These are phyloP conservation scores for Drosophila vallismaia DNA, from an alignment of 2,888 invertebrate genomes.

Conservation along the genomic window DNA sequence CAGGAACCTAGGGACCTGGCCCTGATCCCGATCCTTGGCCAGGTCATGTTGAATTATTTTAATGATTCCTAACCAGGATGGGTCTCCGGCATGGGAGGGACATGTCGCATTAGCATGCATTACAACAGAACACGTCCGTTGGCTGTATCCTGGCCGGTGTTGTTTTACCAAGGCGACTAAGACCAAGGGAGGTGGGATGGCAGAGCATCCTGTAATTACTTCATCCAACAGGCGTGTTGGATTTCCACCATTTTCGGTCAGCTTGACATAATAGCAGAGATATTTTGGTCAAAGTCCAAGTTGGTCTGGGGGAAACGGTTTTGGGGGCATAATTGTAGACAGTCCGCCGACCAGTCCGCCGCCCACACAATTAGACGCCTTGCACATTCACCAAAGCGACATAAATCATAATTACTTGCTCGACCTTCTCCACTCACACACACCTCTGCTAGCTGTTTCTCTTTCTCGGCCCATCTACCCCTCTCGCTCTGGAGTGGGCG, in stretches of 20 bases:
- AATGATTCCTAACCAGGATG: slow-evolving; percentile 43
- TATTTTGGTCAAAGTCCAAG: slow-evolving; percentile 3
- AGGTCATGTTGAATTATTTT: slow-evolving; percentile 51
- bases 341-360: slow-evolving; percentile 19
- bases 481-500: slow-evolving; percentile 1
- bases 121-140: slow-evolving; percentile 48
- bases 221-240: slow-evolving; percentile 61
- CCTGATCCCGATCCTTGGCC: slow-evolving; percentile 22
- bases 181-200: not conserved
- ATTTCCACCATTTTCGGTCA: slow-evolving; percentile 60
- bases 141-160: slow-evolving; percentile 14
- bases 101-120: slow-evolving; percentile 57
- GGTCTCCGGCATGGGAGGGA: slow-evolving; percentile 2
- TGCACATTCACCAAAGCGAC: slow-evolving; percentile 60
- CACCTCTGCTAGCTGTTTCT: not conserved
- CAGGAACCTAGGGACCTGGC: not conserved
- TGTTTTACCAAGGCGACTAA: slow-evolving; percentile 20
- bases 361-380: slow-evolving; percentile 65
- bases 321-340: slow-evolving; percentile 56
- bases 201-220: slow-evolving; percentile 63
- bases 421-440: slow-evolving; percentile 24
- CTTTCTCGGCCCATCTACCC: not conserved
- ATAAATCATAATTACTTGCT: slow-evolving; percentile 71
- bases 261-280: slow-evolving; percentile 42
- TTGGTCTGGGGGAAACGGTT: slow-evolving; percentile 14